phyloP scores from a whole-genome alignment of 2,797 vertebrate species.

The Trematomus bernacchii region DNA sequence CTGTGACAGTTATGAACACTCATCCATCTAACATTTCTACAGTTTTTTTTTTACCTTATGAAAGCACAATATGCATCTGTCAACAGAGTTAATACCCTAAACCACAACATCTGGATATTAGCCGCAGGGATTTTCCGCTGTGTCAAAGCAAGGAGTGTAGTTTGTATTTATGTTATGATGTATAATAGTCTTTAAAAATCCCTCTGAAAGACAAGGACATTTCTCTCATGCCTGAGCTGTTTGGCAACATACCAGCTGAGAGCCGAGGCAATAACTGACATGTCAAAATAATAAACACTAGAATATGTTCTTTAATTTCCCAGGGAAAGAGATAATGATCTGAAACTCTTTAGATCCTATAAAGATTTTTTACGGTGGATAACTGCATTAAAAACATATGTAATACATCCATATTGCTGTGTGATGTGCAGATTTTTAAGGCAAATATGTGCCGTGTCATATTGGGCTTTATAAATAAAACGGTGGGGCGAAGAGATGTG shows the following conservation, averaged over 20 bases:
- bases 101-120: constrained; percentile 49
- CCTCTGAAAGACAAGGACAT: constrained; percentile 40
- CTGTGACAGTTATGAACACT: constrained; percentile 28
- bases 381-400: background rate
- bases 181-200: constrained; percentile 56
- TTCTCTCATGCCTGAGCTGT: constrained; percentile 24
- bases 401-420: background rate
- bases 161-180: constrained; percentile 56
- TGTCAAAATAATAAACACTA: constrained; percentile 10
- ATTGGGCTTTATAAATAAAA: background rate
- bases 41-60: constrained; percentile 10
- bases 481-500: too few relatives aligned
- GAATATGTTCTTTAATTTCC: background rate
- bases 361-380: background rate
- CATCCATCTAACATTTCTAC: constrained; percentile 20
- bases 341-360: background rate
- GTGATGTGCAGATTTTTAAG: background rate
- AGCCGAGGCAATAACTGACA: constrained; percentile 16
- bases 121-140: constrained; percentile 58
- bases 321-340: background rate
- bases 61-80: constrained; percentile 45
- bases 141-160: constrained; percentile 35
- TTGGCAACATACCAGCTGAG: constrained; percentile 13
- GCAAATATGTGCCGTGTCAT: background rate
- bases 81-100: constrained; percentile 45